Conservation (phyloP, 2,113 vertebrate genomes). For the Alligator mississippiensis region DNA sequence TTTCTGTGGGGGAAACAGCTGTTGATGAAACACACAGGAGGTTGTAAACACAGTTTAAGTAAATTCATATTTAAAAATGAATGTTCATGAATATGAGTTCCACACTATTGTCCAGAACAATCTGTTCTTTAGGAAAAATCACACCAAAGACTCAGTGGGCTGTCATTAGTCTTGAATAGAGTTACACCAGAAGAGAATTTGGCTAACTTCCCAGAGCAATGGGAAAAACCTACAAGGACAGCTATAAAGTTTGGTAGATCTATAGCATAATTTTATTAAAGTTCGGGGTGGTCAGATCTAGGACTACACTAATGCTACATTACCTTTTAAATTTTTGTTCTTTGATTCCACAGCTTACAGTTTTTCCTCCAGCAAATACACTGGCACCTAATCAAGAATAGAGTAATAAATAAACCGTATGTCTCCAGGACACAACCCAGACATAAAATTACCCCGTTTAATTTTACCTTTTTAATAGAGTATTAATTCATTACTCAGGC, state of each 20-base stretch:
- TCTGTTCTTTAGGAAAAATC: no score
- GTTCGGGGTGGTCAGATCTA: neutral
- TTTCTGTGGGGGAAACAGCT: neutral
- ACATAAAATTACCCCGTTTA: neutral
- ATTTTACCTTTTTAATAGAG: neutral
- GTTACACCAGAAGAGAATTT: no score
- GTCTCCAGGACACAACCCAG: neutral
- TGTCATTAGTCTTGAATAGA: no score
- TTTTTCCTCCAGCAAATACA: neutral
- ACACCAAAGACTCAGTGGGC: no score
- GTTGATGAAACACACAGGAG: neutral
- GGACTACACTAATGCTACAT: neutral
- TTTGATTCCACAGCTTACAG: neutral
- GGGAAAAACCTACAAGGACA: no score
- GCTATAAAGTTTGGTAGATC: neutral
- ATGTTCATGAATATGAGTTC: no score
- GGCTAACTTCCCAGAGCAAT: no score
- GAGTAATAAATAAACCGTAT: neutral
- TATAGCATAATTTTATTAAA: neutral
- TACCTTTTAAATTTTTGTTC: neutral
- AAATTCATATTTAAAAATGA: no score
- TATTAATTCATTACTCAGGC: neutral
- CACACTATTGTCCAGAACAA: no score
- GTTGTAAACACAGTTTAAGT: neutral
- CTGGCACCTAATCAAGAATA: neutral